Conservation (phyloP, 2,797 vertebrate genomes). For the Rhinoraja longicauda region DNA sequence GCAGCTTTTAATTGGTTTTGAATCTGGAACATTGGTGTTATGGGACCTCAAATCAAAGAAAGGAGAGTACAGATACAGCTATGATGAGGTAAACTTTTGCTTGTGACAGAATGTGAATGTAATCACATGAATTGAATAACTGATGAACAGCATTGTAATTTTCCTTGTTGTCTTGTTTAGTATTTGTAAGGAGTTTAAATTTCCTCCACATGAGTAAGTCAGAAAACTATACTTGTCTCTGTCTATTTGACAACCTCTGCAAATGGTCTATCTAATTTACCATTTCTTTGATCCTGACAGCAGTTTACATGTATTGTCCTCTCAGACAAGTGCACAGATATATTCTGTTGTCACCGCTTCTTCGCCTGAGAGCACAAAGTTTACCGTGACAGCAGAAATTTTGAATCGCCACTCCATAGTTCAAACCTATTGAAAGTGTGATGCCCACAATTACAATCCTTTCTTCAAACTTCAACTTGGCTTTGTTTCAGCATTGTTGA, state of each 20-base stretch:
- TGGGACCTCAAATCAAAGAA: conserved; percentile 99
- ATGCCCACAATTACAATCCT: neutral
- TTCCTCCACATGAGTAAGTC: too few relatives aligned
- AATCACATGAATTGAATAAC: neutral
- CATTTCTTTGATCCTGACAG: neutral
- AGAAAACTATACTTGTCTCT: neutral
- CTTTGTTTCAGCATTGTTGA: neutral
- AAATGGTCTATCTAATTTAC: neutral
- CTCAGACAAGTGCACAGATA: neutral
- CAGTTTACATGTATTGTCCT: neutral
- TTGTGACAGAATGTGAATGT: neutral
- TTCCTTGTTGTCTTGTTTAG: neutral
- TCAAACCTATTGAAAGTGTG: neutral
- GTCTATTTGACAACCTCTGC: neutral
- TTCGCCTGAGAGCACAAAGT: neutral
- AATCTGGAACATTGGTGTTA: conserved; percentile 88
- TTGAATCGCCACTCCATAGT: neutral
- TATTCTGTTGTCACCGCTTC: neutral
- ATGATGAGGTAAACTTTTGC: conserved; percentile 84
- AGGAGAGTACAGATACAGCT: conserved; percentile 93
- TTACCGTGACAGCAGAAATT: neutral
- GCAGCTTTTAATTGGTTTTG: conserved; percentile 97
- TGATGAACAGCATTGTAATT: conserved; percentile 5
- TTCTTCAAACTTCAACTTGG: neutral
- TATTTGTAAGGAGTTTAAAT: neutral